Evolutionary conservation across 2,888 invertebrate species (phyloP), one percentile per base, ranked within the genome.

Genomic region (Lampropteryx suffumata): DNA sequence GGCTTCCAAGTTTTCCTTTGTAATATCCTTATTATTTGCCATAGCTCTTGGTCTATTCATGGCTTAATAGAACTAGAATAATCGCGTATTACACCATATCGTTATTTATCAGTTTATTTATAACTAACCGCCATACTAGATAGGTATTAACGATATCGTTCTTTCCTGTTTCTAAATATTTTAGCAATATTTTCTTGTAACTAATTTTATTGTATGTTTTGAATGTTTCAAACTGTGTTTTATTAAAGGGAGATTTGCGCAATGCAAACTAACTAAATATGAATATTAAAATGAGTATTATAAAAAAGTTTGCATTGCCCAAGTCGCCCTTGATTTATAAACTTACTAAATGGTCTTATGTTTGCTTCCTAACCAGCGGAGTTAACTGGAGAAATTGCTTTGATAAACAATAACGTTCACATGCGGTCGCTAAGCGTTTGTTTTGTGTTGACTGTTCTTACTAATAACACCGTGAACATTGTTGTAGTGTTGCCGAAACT

Each of bases 41-140:
- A 10, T 51, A 50, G 53, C 46, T 58, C 56, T 60, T 46, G 30
- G 51, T 48, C 54, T 56, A 43, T 44, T 59, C 62, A 62, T 62
- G 62, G 62, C 59, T 59, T 62, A 62, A 62, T 62, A 59, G 61
- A 57, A 55, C 48, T 24, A 21, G 30, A 42, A 11, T 52, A 49
- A 50, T n/a, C 17, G 46, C 45, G 45, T 50, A 29, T 43, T 27
- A 45, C 7, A 50, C 50, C 39, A 21, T 44, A 36, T 17, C 4
- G 17, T 17, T 3, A 3, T 2, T 17, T 17, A 17, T 17, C 4
- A 17, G 4, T 17, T 17, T 17, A 42, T 50, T 35, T 37, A 52
- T 43, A 45, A 49, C 52, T 46, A 39, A 47, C 46, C 17, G 32
- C 17, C 30, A 47, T 52, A 45, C 21, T 6, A 42, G 32, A 17